These are phyloP conservation scores for Hydrophis major DNA, from an alignment of 2,797 vertebrate species.

Conservation along the genomic window DNA sequence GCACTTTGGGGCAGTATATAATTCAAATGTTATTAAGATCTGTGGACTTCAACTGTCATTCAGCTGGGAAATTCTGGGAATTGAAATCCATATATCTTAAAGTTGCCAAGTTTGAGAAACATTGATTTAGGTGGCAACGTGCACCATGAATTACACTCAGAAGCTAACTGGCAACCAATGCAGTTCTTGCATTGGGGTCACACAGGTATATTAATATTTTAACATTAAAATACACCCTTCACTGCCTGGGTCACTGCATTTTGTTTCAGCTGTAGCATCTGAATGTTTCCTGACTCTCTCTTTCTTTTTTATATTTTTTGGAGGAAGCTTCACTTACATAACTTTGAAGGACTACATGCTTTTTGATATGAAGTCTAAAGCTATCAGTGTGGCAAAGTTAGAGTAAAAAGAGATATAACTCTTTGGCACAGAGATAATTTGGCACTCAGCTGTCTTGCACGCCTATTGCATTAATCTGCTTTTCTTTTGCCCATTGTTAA, in stretches of 20 bases:
- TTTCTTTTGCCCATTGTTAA: slow-evolving; percentile 61
- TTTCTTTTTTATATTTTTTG: slow-evolving; percentile 24
- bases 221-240: not conserved
- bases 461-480: slow-evolving; percentile 57
- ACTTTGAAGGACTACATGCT: slow-evolving; percentile 30
- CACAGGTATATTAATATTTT: not conserved
- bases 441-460: slow-evolving; percentile 50
- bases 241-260: not conserved
- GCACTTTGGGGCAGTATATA: not conserved
- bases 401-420: slow-evolving; percentile 52
- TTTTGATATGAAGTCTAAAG: slow-evolving; percentile 51
- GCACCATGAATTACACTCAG: not conserved
- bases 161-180: not conserved
- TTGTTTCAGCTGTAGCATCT: not conserved
- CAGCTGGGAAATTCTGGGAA: not conserved
- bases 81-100: not conserved
- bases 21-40: not conserved
- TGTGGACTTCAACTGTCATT: not conserved
- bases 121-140: not conserved
- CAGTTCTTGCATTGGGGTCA: not conserved
- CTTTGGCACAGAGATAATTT: slow-evolving; percentile 51
- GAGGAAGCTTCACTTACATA: not conserved
- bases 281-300: not conserved
- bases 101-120: not conserved
- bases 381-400: slow-evolving; percentile 43